Conservation (phyloP, 1,140 invertebrate genomes). For the Pinna nobilis region DNA sequence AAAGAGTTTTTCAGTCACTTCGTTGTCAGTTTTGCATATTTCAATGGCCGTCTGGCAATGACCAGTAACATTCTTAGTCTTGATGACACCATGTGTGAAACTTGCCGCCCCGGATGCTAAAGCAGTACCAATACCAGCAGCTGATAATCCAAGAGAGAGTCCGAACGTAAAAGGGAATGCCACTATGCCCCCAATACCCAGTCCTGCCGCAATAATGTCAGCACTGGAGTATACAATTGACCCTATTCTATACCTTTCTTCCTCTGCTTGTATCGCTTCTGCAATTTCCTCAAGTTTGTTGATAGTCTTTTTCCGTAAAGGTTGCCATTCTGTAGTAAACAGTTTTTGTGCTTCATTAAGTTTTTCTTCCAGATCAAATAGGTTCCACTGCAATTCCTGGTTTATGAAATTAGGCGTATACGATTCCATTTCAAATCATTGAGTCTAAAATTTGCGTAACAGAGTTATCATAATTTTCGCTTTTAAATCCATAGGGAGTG, state of each 20-base stretch:
- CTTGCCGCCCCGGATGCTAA: constrained; percentile 1
- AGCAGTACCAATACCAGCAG: background rate
- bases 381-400: no score
- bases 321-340: background rate
- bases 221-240: background rate
- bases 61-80: background rate
- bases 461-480: no score
- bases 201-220: background rate
- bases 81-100: background rate
- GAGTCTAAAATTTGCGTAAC: no score
- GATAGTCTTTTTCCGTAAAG: background rate
- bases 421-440: no score
- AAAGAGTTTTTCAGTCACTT: background rate
- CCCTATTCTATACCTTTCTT: background rate
- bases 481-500: no score
- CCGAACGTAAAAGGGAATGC: constrained; percentile 4
- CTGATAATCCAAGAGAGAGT: background rate
- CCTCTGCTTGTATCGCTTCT: background rate
- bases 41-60: background rate
- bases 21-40: background rate
- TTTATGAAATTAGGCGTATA: no score
- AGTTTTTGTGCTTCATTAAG: background rate
- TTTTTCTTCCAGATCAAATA: no score
- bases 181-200: background rate
- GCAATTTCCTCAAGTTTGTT: background rate